Conservation (phyloP, 2,888 invertebrate species). For the Andrena praecox region DNA sequence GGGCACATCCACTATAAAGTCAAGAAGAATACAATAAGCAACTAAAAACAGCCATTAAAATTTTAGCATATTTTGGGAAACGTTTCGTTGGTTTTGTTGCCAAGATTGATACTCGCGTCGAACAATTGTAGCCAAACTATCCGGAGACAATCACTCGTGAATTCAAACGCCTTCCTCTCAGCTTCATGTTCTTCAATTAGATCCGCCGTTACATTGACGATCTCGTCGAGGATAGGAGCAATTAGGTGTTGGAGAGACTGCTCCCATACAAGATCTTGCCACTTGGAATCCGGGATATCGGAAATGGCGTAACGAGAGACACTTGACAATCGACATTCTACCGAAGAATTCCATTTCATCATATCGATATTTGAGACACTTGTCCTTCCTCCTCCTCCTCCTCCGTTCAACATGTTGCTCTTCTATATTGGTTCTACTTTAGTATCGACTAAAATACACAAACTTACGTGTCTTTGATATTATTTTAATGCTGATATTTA, state of each 20-base stretch:
- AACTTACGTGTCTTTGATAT: conserved; percentile 34
- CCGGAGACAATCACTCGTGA: conserved; percentile 54
- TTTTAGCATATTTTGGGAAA: not conserved
- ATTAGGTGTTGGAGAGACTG: conserved; percentile 51
- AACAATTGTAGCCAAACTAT: conserved; percentile 52
- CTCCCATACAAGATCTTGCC: conserved; percentile 56
- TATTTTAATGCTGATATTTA: conserved; percentile 75
- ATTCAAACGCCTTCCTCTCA: conserved; percentile 45
- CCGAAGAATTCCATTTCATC: not conserved
- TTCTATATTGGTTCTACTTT: not conserved
- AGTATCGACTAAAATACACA: not conserved
- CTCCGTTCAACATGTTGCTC: not conserved
- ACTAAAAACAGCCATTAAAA: not conserved
- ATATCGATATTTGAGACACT: not conserved
- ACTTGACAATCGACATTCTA: not conserved
- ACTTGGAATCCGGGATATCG: conserved; percentile 49
- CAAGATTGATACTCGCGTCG: conserved; percentile 40
- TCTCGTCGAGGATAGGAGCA: conserved; percentile 64
- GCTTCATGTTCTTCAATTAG: conserved; percentile 37
- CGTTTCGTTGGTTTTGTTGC: not conserved
- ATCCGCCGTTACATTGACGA: conserved; percentile 50
- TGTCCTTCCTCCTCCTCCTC: not conserved
- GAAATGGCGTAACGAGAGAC: conserved; percentile 33
- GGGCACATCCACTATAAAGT: conserved; percentile 19
- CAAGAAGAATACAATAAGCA: not conserved